A percentile compares a stretch with the other conserved stretches of the same genome.
phyloP scores from a whole-genome alignment of 2,113 vertebrate genomes.

The Callithrix jacchus region DNA sequence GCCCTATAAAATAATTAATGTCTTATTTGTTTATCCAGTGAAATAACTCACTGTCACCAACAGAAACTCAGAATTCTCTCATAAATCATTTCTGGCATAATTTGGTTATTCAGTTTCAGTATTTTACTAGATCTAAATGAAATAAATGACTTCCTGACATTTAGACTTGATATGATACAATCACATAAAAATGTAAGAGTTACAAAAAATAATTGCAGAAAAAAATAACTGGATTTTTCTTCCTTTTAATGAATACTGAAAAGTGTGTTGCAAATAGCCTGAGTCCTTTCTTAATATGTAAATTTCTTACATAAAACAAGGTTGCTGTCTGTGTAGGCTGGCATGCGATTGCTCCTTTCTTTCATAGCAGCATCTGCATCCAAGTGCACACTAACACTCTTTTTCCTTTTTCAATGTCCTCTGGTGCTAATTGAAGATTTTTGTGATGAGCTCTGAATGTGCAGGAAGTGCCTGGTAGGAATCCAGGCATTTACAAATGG shows the following conservation, averaged over 20 bases:
- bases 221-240: not conserved
- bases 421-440: conserved; percentile 79
- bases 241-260: conserved; percentile 52
- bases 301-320: conserved; percentile 38
- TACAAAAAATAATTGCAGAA: not conserved
- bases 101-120: not conserved
- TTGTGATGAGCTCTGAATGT: conserved; percentile 75
- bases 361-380: conserved; percentile 70
- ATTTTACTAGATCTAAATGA: not conserved
- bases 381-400: conserved; percentile 68
- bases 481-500: conserved; percentile 68
- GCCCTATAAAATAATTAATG: not conserved
- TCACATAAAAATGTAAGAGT: not conserved
- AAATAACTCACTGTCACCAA: not conserved
- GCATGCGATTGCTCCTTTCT: conserved; percentile 69
- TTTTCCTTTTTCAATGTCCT: conserved; percentile 74
- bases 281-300: conserved; percentile 64
- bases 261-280: conserved; percentile 36
- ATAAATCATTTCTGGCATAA: not conserved
- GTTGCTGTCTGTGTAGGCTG: conserved; percentile 58
- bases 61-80: not conserved
- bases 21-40: not conserved
- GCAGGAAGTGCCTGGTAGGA: conserved; percentile 76
- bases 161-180: not conserved
- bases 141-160: not conserved